Evolutionary conservation across 2,797 vertebrate genomes (phyloP), one percentile per base, ranked within the genome.

Genomic region (Alosa sapidissima): DNA sequence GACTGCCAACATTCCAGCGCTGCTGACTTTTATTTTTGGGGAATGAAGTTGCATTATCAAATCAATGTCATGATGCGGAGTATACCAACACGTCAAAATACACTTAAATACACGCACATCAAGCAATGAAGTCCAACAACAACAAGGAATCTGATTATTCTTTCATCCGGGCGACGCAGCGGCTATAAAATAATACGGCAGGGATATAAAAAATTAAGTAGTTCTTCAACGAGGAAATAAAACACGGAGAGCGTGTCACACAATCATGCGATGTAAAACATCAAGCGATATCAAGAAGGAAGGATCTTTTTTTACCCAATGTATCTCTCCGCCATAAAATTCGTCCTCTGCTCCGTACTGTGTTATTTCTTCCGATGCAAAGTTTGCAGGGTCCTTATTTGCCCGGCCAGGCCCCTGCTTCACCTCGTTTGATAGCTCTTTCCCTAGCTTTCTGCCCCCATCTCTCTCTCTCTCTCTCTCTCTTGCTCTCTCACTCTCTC

Each of bases 301-400:
- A 82, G 49, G 81, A 82, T 85, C 41, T 45, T 78, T 41, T 41
- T 91, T 95, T 95, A 96, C 95, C 94, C 89, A 90, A 88, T 85
- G 87, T 84, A 91, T 88, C 87, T 93, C 91, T 94, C 87, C 91
- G 94, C 93, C 94, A 93, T 93, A 89, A 85, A 90, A 91, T 81
- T 54, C 62, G 83, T 91, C 90, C 87, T 91, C 91, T 90, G 86
- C 90, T 86, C 85, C 89, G 87, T 87, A 91, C 60, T 87, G 86
- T 60, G 81, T 81, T 88, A 72, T 86, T 87, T 89, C 89, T 87
- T 86, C 89, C 88, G 90, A 90, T 91, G 89, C 83, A 93, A 96
- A 96, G 93, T 96, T 95, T 93, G 86, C 91, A 87, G 91, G 91
- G 89, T 93, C 91, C 90, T 84, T 81, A 78, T 78, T 78, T 78